phyloP scores from a whole-genome alignment of 2,888 invertebrate species.

The Chymomyza fuscimana region DNA sequence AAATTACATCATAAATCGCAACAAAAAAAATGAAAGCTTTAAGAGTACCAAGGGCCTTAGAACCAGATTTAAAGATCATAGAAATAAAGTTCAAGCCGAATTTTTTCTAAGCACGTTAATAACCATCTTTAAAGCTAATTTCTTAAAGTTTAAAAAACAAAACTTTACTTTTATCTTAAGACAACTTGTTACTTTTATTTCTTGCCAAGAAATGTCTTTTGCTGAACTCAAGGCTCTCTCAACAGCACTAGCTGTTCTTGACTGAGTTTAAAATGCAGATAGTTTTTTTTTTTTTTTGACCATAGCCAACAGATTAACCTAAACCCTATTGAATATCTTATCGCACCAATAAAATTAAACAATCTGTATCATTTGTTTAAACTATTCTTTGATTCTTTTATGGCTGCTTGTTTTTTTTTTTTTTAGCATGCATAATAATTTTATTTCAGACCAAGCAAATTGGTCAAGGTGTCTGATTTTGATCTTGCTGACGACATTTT shows the following conservation, averaged over 20 bases:
- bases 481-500: constrained; percentile 9
- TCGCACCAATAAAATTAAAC: background rate
- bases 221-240: background rate
- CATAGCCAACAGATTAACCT: background rate
- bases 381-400: background rate
- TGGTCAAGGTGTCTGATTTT: constrained; percentile 61
- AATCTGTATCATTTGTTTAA: background rate
- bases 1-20: background rate
- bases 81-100: too few relatives aligned
- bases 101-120: too few relatives aligned
- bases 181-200: background rate
- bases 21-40: too few relatives aligned
- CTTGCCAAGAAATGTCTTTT: background rate
- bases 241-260: background rate
- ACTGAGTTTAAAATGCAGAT: background rate
- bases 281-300: background rate
- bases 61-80: too few relatives aligned
- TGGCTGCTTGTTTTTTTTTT: background rate
- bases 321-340: background rate
- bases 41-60: too few relatives aligned
- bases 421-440: background rate
- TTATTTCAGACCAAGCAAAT: constrained; percentile 60
- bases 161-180: too few relatives aligned
- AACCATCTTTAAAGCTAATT: too few relatives aligned
- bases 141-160: too few relatives aligned